A percentile compares a stretch with the other conserved stretches of the same genome.
phyloP scores from a whole-genome alignment of 2,888 invertebrate species.

The Macrosoma leucophasiata region DNA sequence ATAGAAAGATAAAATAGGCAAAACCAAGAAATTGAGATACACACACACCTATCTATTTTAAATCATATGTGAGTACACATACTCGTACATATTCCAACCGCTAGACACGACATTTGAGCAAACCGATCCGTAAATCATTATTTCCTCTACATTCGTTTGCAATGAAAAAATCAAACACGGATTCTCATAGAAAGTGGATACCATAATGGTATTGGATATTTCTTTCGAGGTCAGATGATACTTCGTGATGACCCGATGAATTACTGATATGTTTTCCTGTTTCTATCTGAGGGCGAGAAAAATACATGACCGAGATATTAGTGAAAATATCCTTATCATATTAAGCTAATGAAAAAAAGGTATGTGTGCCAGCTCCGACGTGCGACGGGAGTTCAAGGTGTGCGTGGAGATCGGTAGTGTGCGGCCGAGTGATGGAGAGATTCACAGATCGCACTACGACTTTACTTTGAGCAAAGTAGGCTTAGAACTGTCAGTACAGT shows the following conservation, averaged over 20 bases:
- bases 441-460: no score
- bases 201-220: constrained; percentile 6
- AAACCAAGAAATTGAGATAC: neutral
- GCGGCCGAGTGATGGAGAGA: no score
- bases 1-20: neutral
- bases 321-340: no score
- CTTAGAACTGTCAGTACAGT: no score
- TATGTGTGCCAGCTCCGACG: no score
- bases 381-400: no score
- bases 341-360: no score
- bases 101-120: constrained; percentile 1
- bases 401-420: no score
- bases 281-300: constrained; percentile 2
- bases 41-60: neutral
- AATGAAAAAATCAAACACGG: constrained; percentile 6
- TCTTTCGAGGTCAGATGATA: constrained; percentile 6
- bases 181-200: constrained; percentile 4
- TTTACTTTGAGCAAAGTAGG: no score
- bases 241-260: constrained; percentile 8
- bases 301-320: no score
- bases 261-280: constrained; percentile 10
- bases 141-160: constrained; percentile 1
- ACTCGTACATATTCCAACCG: neutral
- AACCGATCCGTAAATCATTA: no score
- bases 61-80: neutral